phyloP scores from a whole-genome alignment of 2,797 vertebrate genomes.

The Sebastes trivittatus region DNA sequence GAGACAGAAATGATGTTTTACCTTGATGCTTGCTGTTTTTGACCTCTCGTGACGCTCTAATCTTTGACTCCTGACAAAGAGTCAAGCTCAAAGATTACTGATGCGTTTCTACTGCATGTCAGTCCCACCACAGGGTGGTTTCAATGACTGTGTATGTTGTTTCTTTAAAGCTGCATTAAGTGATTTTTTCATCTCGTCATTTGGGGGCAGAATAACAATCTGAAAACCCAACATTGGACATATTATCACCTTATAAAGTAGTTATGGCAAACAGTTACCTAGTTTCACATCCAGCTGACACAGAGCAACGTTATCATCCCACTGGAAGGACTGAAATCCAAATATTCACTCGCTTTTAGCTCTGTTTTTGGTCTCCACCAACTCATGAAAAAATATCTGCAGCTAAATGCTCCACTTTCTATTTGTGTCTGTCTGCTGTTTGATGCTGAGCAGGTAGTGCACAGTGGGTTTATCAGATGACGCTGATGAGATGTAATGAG shows the following conservation, averaged over 20 bases:
- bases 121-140: neutral
- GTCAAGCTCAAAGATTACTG: slow-evolving; percentile 21
- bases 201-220: neutral
- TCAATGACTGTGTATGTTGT: neutral
- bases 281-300: neutral
- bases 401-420: neutral
- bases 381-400: neutral
- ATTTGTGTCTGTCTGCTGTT: neutral
- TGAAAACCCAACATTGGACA: neutral
- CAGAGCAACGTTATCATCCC: neutral
- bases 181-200: neutral
- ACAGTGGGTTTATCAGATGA: neutral
- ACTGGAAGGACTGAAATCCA: neutral
- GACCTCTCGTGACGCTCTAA: slow-evolving; percentile 20
- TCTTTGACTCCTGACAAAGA: slow-evolving; percentile 42
- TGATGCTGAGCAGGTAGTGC: neutral
- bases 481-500: neutral
- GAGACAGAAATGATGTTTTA: neutral
- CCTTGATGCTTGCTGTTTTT: neutral
- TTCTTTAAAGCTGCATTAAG: neutral
- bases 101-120: neutral
- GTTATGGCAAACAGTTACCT: neutral
- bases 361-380: neutral
- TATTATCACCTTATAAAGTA: neutral
- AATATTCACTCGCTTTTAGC: neutral